Evolutionary conservation across 2,888 invertebrate species (phyloP), one percentile per base, ranked within the genome.

Genomic region (Campoletis raptor): DNA sequence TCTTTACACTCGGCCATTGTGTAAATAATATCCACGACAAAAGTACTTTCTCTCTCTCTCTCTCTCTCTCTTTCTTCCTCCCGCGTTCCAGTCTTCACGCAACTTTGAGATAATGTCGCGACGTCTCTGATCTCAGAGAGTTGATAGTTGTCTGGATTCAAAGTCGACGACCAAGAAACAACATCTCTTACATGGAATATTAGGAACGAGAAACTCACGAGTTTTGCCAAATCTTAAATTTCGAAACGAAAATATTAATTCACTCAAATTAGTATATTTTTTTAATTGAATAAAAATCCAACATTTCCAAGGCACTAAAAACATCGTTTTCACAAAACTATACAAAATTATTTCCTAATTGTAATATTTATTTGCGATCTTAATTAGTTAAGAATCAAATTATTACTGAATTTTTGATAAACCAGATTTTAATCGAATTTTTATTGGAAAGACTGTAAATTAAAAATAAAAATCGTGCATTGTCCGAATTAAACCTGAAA

Each of bases 91-190:
- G 61, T 79, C 82, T 78, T 70, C 82, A 10, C 21, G 73, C 45
- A 82, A 69, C 69, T 74, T 61, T 48, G 9, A 82, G 85, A 85
- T 85, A 85, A 85, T 85, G 79, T 79, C 74, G 69, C 85, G 82
- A 73, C 74, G 78, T 74, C 78, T 74, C 82, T 72, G 85, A 82
- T 82, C 79, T 64, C 52, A 54, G 70, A 79, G 74, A 79, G 85
- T 82, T 85, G 85, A 85, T 85, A 85, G 78, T 45, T 48, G 77
- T 73, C 69, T 48, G 82, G 69, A 82, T 77, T 77, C 77, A 64
- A 64, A 54, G 69, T 73, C 67, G 61, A 67, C 76, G 76, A 72
- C 61, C 45, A 69, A 24, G 24, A 48, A 42, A 70, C 48, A 36
- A 61, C 61, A 7, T 30, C 61, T 6, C 15, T 15, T 30, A 70